A percentile compares a stretch with the other conserved stretches of the same genome.
These are phyloP conservation scores for Amphipoea oculea DNA, from an alignment of 2,888 invertebrate genomes.

Conservation along the genomic window DNA sequence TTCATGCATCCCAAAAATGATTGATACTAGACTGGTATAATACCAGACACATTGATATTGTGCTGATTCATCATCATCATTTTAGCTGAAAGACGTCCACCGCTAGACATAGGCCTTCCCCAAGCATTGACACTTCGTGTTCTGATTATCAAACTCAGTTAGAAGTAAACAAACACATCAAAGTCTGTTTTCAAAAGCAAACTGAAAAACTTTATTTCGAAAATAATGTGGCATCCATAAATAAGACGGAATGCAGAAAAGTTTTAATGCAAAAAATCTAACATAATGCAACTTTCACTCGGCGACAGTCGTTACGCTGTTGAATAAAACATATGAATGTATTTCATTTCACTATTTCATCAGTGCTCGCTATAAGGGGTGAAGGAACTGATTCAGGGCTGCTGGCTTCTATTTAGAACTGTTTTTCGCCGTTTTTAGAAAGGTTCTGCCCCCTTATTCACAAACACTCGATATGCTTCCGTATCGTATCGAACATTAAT, in stretches of 20 bases:
- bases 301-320: constrained; percentile 62
- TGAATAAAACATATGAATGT: constrained; percentile 71
- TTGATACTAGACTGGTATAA: too few species aligned
- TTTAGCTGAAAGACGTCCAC: background rate
- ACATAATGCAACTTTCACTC: constrained; percentile 65
- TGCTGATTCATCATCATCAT: background rate
- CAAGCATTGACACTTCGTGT: background rate
- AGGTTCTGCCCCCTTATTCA: too few species aligned
- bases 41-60: background rate
- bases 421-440: constrained; percentile 4
- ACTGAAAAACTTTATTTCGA: constrained; percentile 11
- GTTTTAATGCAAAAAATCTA: constrained; percentile 60
- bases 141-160: background rate
- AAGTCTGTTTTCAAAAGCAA: constrained; percentile 5
- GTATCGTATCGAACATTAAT: too few species aligned
- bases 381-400: constrained; percentile 54
- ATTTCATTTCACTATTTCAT: constrained; percentile 70
- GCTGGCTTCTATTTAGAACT: constrained; percentile 12
- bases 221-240: constrained; percentile 46
- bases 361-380: constrained; percentile 55
- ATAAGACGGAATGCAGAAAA: constrained; percentile 51
- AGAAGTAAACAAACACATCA: constrained; percentile 3
- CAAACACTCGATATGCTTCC: too few species aligned
- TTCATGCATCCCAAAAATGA: too few species aligned
- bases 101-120: too few species aligned